Evolutionary conservation across 2,888 invertebrate species (phyloP), one percentile per base, ranked within the genome.

Genomic region (Sialis lutaria): DNA sequence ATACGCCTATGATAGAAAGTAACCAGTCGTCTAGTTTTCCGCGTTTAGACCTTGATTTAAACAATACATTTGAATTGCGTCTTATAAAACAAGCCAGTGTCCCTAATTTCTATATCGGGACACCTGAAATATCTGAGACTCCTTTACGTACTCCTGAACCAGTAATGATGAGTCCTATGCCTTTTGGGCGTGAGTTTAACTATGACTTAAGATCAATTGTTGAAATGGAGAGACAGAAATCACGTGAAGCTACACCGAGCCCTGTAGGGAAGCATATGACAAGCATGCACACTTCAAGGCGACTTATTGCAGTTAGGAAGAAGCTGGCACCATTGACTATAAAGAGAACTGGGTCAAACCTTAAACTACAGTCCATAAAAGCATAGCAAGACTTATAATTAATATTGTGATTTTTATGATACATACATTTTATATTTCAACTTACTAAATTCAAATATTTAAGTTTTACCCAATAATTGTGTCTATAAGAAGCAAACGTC

Each of bases 131-230:
- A 34, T 32, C 46, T 2, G 22, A 22, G 22, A 22, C 22, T 22
- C 40, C 46, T 8, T n/a, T 34, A 12, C 32, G 12, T 0, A 32
- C 9, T 1, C 12, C 46, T 8, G 46, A 40, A n/a, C 7, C 40
- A 40, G 55, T 59, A 22, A 51, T 66, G 13, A 57, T 58, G 40
- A 65, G 63, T 50, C 65, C 66, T 0, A 52, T 57, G 22, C 57
- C 60, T 43, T 54, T 55, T 30, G 43, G 46, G 40, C 51, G 48
- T 32, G 55, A 55, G 31, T 58, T 56, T 34, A 55, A 54, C n/a
- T 64, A 58, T 47, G 64, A 66, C 53, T 54, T 66, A 47, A 58
- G 61, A 48, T 64, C 65, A 0, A 60, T 66, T n/a, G 66, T 66
- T 33, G 64, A 65, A 51, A 58, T 65, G 31, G 63, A 64, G 50